Evolutionary conservation across 1,140 invertebrate species (phyloP), one percentile per base, ranked within the genome.

Genomic region (Drosophila melanogaster): DNA sequence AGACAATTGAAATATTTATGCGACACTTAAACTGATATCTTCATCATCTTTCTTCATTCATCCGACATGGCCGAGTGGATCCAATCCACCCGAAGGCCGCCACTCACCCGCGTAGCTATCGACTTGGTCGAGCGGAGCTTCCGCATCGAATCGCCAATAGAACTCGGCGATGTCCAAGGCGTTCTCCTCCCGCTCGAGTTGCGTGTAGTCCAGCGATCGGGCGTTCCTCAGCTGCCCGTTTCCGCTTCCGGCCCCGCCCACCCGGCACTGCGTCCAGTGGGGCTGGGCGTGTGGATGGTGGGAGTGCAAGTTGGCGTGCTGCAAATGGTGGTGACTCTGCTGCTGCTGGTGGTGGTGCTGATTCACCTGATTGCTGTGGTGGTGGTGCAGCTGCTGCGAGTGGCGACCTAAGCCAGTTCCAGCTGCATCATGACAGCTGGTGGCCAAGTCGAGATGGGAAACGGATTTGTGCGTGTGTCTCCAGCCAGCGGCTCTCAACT

Each of bases 361-460:
- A 8, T 26, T 30, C 8, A 17, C 11, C 7, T 30, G 62, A n/a
- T 10, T n/a, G 24, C 6, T 7, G 19, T 46, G 46, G 24, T 59
- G 73, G 10, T 65, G 46, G 15, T 70, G 73, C 1, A 46, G 19
- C 26, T 65, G 77, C 1, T 80, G 64, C 10, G 59, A 59, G 65
- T 81, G 75, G 37, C 76, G 81, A 92, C 85, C 80, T 91, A 90
- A 57, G 73, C 86, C 90, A 76, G 69, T 58, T 12, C 84, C 80
- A 85, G 90, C 90, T 91, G 90, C 84, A 54, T 79, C 78, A 26
- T 90, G 89, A 64, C 90, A 91, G 91, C 90, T 92, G 77, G 91
- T 92, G 87, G 92, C 85, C 76, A 92, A 91, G 86, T 92, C 92
- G 38, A 92, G 79, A 85, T 92, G 90, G 24, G 90, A 92, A 17